phyloP scores from a whole-genome alignment of 1,140 invertebrate species.

The Protaetia brevitarsis region DNA sequence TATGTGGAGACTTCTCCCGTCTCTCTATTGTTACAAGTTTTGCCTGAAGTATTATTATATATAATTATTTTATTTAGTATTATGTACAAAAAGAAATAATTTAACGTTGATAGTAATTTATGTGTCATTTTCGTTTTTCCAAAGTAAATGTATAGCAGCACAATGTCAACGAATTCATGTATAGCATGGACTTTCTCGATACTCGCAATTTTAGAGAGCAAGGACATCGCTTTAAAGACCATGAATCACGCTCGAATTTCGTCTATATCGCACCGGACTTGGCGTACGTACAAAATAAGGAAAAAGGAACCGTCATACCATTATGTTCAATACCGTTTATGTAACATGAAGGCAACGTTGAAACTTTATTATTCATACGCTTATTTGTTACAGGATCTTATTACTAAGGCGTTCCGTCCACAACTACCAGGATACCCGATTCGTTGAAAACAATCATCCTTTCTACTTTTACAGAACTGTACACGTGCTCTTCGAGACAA shows the following conservation, averaged over 20 bases:
- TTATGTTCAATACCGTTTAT: neutral
- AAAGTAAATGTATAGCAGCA: no score
- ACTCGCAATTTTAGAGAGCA: conserved; percentile 6
- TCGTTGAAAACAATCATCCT: neutral
- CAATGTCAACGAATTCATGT: neutral
- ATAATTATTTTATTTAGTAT: no score
- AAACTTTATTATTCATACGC: neutral
- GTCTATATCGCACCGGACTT: neutral
- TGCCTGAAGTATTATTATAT: no score
- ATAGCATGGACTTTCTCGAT: neutral
- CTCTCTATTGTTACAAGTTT: no score
- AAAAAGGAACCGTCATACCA: neutral
- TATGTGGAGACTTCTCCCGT: no score
- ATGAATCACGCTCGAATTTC: neutral
- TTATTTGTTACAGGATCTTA: conserved; percentile 10
- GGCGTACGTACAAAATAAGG: neutral
- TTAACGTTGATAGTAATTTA: no score
- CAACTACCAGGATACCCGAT: conserved; percentile 2
- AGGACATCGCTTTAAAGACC: neutral
- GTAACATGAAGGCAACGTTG: neutral
- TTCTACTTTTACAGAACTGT: neutral
- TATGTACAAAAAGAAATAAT: no score
- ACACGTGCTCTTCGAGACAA: no score
- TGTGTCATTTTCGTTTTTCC: no score
- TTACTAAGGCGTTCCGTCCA: neutral